Conservation (phyloP, 2,797 vertebrate species). For the Acanthopagrus latus region DNA sequence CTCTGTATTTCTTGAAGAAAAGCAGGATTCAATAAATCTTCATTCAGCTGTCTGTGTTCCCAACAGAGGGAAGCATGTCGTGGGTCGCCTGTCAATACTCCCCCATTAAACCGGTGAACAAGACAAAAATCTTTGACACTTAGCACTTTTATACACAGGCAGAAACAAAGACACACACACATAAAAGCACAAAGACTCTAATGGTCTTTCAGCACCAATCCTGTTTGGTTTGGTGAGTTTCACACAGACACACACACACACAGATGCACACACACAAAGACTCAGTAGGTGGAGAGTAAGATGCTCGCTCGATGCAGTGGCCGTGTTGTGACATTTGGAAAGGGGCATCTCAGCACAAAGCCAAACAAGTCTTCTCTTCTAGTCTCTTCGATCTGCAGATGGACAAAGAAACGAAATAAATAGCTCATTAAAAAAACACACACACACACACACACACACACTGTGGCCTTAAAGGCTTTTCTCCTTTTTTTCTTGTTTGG, state of each 20-base stretch:
- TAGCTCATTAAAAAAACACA: constrained; percentile 10
- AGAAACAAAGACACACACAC: constrained; percentile 21
- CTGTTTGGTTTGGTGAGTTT: background rate
- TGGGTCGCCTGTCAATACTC: constrained; percentile 46
- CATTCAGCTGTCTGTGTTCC: constrained; percentile 15
- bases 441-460: too few species aligned
- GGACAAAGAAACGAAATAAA: constrained; percentile 28
- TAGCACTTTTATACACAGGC: constrained; percentile 6
- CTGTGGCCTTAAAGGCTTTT: background rate
- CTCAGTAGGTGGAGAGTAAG: constrained; percentile 37
- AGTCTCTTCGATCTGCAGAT: constrained; percentile 44
- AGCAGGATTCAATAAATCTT: constrained; percentile 50
- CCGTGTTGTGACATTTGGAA: constrained; percentile 63
- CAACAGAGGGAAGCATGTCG: constrained; percentile 13
- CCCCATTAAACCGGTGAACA: constrained; percentile 42
- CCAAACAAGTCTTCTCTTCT: constrained; percentile 19
- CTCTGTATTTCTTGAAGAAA: constrained; percentile 24
- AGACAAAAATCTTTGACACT: constrained; percentile 48
- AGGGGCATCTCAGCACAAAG: constrained; percentile 41
- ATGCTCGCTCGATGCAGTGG: constrained; percentile 23
- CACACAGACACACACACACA: background rate
- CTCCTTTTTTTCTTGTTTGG: background rate
- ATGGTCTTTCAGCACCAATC: background rate
- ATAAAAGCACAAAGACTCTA: constrained; percentile 21
- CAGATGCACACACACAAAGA: constrained; percentile 36